Base-by-base conservation (phyloP, 2,888 invertebrate species). In the Chouioia cunea region DNA sequence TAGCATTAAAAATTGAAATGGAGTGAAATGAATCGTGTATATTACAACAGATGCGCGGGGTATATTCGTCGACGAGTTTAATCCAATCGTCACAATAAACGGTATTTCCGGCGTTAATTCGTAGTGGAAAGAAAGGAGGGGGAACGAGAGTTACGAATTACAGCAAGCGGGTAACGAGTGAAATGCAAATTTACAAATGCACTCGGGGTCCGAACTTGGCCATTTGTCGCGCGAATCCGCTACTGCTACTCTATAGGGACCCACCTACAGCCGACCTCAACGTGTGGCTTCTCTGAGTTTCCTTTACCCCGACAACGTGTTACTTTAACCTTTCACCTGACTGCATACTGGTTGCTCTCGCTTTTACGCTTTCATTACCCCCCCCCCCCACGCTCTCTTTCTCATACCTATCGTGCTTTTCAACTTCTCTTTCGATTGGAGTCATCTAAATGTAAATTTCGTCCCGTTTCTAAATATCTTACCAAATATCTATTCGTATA, bases 181-280 rank as follows among this genome's bases (percentile, higher is more conserved):
- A 65, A 56, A 56, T 65, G 65, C 65, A 65, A 65, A 65, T 65
- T 65, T 65, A 47, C 23, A 56, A 54, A 65, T 65, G 65, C 27
- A 56, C 18, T 47, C 23, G 8, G 27, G 47, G 44, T 46, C 64
- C 65, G 56, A 56, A 65, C 56, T 65, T 54, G 54, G 18, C 56
- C 56, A 65, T 65, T 65, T 56, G 65, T 56, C 50, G 62, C 52
- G 36, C 6, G 36, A 36, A 36, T 10, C 12, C 36, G 36, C 36
- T 36, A 10, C 36, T 36, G 12, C 36, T 10, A 36, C 6, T 36
- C 36, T 36, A 36, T 6, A 36, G 36, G 10, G 36, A 36, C 36
- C 36, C 6, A 6, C 27, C 3, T 3, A 27, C 27, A 3, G 27
- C 27, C 27, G 36, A 36, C 10, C 52, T 62, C 62, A 43, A 52